Conservation (phyloP, 1,140 invertebrate species). For the Cardiocondyla obscurior region DNA sequence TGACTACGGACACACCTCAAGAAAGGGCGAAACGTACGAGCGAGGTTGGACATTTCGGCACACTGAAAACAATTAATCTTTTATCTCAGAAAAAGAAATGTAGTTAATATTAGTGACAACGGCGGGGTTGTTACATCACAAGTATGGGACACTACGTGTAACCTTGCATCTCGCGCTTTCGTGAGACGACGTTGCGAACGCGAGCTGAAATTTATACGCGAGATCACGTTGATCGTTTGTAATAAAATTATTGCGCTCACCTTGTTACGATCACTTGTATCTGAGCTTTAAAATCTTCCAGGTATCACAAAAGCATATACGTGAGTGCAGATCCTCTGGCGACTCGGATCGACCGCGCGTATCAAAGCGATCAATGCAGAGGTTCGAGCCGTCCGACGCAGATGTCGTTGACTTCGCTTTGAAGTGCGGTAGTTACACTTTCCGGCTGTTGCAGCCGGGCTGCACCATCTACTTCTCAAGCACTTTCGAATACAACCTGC, state of each 20-base stretch:
- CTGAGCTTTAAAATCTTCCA: not conserved
- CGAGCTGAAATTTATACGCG: not conserved
- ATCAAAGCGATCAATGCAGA: not conserved
- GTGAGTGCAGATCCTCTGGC: not conserved
- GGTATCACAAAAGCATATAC: not conserved
- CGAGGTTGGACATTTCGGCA: constrained; percentile 77
- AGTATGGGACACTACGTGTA: constrained; percentile 53
- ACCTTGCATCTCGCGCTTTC: constrained; percentile 20
- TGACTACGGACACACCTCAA: constrained; percentile 75
- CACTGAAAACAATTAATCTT: constrained; percentile 37
- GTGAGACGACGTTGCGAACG: not conserved
- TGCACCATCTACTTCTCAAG: too few relatives aligned
- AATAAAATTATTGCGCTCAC: constrained; percentile 8
- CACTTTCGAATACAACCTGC: too few relatives aligned
- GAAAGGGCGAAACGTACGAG: constrained; percentile 77
- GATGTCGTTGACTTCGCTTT: constrained; percentile 1
- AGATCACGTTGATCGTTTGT: not conserved
- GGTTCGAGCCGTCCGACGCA: not conserved
- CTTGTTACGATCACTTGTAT: not conserved
- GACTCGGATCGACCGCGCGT: not conserved
- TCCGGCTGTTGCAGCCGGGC: too few relatives aligned
- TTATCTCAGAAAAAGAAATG: constrained; percentile 9
- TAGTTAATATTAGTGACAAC: not conserved
- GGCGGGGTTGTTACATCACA: constrained; percentile 76
- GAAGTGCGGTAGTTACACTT: not conserved